Evolutionary conservation across 2,113 vertebrate species (phyloP).

Genomic region (Malurus elegans): DNA sequence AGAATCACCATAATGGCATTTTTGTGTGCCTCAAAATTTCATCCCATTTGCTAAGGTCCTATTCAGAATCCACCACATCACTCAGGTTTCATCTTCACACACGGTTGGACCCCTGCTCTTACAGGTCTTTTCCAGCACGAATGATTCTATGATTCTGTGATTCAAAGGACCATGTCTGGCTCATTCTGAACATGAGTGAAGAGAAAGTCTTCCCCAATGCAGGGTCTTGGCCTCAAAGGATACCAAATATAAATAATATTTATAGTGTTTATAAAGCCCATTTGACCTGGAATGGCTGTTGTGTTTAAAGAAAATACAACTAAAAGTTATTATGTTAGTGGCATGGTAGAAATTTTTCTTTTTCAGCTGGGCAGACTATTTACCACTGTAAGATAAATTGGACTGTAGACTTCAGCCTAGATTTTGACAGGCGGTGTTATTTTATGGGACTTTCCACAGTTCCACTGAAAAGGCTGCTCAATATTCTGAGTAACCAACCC

Average conservation of each 20-base stretch:
- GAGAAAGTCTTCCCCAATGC: background rate
- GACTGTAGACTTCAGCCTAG: background rate
- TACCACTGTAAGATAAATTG: background rate
- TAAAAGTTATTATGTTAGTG: background rate
- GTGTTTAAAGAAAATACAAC: background rate
- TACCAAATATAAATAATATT: background rate
- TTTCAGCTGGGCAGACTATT: background rate
- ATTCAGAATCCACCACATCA: background rate
- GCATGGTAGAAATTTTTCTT: background rate
- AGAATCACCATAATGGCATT: background rate
- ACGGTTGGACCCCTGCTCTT: accelerated
- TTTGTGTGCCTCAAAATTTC: background rate
- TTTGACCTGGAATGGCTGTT: background rate
- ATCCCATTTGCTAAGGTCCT: background rate
- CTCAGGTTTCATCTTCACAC: background rate
- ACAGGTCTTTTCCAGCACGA: background rate
- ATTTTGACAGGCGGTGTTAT: slow-evolving; percentile 23
- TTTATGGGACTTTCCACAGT: slow-evolving; percentile 28
- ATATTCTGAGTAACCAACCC: slow-evolving; percentile 55
- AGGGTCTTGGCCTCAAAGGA: background rate
- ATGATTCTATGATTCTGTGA: background rate
- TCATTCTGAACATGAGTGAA: background rate
- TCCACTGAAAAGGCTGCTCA: slow-evolving; percentile 63
- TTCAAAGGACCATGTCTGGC: background rate
- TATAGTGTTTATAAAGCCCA: background rate